Percentiles rank a stretch among this genome's conserved stretches.
Conservation (phyloP, 2,113 vertebrate species). For the Pelecanoides urinatrix region DNA sequence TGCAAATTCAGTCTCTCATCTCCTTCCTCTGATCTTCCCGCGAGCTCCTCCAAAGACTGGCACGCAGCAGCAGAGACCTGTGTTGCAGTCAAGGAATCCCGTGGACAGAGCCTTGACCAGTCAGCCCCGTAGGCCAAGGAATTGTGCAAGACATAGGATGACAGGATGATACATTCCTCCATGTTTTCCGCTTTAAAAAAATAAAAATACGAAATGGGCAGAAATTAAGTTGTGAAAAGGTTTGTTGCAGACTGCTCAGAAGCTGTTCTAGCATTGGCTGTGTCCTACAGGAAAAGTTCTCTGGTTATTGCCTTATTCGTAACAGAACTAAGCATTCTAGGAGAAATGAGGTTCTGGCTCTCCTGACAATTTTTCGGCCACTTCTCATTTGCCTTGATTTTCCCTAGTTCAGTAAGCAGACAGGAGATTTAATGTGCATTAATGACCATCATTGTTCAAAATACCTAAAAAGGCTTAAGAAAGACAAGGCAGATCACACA, state of each 20-base stretch:
- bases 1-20: not conserved
- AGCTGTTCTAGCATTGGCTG: not conserved
- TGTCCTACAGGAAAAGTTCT: not conserved
- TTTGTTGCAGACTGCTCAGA: not conserved
- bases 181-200: conserved; percentile 66
- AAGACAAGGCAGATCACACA: not conserved
- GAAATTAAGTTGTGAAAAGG: not conserved
- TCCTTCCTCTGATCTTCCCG: not conserved
- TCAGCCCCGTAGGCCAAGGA: conserved; percentile 92
- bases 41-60: not conserved
- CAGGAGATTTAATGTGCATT: not conserved
- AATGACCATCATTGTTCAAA: not conserved
- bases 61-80: conserved; percentile 15
- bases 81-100: not conserved
- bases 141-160: conserved; percentile 83
- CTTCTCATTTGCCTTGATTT: not conserved
- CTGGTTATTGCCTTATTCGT: not conserved
- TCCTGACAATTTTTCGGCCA: not conserved
- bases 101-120: conserved; percentile 82
- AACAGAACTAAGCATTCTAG: not conserved
- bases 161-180: conserved; percentile 71
- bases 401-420: not conserved
- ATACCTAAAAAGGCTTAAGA: not conserved
- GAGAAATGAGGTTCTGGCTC: not conserved
- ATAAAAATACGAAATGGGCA: not conserved